Base-by-base conservation (phyloP, 2,113 vertebrate genomes). In the Thymallus thymallus region DNA sequence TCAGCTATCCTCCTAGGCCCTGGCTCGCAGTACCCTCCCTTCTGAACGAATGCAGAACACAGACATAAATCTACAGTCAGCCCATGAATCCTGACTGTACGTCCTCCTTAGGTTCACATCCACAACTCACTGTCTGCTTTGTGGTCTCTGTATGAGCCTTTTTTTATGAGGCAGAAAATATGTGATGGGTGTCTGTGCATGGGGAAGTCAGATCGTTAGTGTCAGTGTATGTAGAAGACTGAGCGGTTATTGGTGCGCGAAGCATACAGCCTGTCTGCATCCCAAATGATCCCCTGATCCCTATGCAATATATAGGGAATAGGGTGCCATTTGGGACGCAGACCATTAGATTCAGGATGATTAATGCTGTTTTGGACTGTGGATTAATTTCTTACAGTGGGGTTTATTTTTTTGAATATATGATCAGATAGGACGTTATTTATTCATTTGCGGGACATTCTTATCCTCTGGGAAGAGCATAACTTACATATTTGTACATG, bases 61-160 rank as follows among this genome's bases (percentile, higher is more conserved):
- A 63, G 51, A 76, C 4, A 51, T 73, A 41, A 35, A 77, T 85
- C 81, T 67, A 22, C 63, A 75, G 68, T 72, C 77, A 72, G 78
- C 58, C 71, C 23, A 79, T 86, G 78, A 80, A 71, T 85, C 72
- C 66, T 22, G 26, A 70, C 69, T 61, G 77, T 41, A 74, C 74
- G n/a, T 55, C 26, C 48, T 16, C 75, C 26, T 67, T 48, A 56
- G 74, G 69, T 68, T 81, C 74, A 72, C 74, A 22, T 69, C 29
- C 56, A 76, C 77, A 71, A 58, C 58, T 87, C 45, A 61, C 83
- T 76, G 65, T 78, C 75, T 83, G 79, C 85, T 78, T 76, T 68
- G 80, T 75, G 79, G 75, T 78, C 71, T 75, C 32, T 74, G 61
- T 62, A 29, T 32, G 45, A 64, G 69, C 69, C 26, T 46, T 58